phyloP scores from a whole-genome alignment of 2,888 invertebrate genomes.

The Mamestra brassicae region DNA sequence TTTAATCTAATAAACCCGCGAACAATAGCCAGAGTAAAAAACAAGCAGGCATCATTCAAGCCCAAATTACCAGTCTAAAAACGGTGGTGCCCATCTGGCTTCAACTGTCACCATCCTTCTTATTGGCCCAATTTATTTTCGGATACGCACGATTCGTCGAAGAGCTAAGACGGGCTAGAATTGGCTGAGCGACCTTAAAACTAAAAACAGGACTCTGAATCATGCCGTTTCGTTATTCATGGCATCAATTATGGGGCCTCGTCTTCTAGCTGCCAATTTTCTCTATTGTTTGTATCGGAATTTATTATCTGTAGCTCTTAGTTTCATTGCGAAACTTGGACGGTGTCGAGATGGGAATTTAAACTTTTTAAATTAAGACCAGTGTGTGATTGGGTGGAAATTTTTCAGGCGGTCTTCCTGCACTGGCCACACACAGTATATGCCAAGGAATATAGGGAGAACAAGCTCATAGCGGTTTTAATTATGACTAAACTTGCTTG shows the following conservation, averaged over 20 bases:
- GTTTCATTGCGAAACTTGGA: background rate
- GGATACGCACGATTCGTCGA: conserved; percentile 63
- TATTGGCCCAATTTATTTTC: conserved; percentile 67
- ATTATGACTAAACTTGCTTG: too few species aligned
- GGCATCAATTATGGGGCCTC: conserved; percentile 54
- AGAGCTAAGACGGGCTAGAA: conserved; percentile 66
- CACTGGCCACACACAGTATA: too few species aligned
- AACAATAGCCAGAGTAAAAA: conserved; percentile 24
- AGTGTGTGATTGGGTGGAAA: too few species aligned
- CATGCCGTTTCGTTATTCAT: conserved; percentile 57
- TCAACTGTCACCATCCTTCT: conserved; percentile 63
- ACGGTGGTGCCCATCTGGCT: conserved; percentile 57
- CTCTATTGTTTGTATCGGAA: conserved; percentile 48
- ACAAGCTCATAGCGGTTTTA: too few species aligned
- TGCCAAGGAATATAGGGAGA: background rate
- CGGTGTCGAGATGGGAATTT: background rate
- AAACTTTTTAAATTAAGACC: background rate
- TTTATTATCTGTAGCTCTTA: conserved; percentile 26
- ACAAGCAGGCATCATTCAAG: conserved; percentile 38
- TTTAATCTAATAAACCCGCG: conserved; percentile 1
- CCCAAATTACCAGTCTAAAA: conserved; percentile 60
- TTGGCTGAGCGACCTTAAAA: conserved; percentile 64
- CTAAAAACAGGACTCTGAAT: conserved; percentile 66
- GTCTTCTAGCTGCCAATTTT: conserved; percentile 57
- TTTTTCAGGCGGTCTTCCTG: background rate